Evolutionary conservation across 1,140 invertebrate species (phyloP), one percentile per base, ranked within the genome.

Genomic region (Eurosta solidaginis): DNA sequence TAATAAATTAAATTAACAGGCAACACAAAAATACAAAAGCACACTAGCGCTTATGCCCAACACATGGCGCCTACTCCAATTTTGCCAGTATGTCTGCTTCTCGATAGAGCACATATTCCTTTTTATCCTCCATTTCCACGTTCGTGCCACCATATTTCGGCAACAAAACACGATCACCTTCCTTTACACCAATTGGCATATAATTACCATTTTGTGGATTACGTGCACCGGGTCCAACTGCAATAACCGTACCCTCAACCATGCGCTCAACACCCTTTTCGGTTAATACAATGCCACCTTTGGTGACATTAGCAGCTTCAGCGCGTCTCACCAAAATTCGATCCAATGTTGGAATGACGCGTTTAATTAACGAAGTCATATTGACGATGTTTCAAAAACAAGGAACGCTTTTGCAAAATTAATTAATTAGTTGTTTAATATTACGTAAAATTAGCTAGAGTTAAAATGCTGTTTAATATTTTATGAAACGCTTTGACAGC

Each of bases 61-160:
- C 9, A 25, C 49, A 42, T 9, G 6, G n/a, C 22, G 44, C 14
- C 80, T 81, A 85, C 82, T 94, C 92, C 78, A 97, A 91, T 89
- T 99, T 99, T 47, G 97, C 98, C 78, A 99, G 90, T 86, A 99
- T 97, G 87, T 99, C 98, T 76, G 93, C 90, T 90, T 99, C 98
- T 85, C 96, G 91, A 91, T 97, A 99, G 40, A 99, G 90, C 82
- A 96, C 96, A 82, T 96, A 98, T 88, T 99, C 97, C 86, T 94
- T 93, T 42, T 91, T 90, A 78, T 94, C 94, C 81, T 94, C 94
- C 74, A 94, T 85, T 81, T 93, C 91, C 12, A 92, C 84, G 91
- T 99, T 99, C 74, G 96, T 98, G 80, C 98, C 98, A 79, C 98
- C 98, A 89, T 98, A 99, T 89, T 99, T 98, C 0, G 98, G 98